phyloP scores from a whole-genome alignment of 1,140 invertebrate genomes.

The Rhagoletis pomonella region DNA sequence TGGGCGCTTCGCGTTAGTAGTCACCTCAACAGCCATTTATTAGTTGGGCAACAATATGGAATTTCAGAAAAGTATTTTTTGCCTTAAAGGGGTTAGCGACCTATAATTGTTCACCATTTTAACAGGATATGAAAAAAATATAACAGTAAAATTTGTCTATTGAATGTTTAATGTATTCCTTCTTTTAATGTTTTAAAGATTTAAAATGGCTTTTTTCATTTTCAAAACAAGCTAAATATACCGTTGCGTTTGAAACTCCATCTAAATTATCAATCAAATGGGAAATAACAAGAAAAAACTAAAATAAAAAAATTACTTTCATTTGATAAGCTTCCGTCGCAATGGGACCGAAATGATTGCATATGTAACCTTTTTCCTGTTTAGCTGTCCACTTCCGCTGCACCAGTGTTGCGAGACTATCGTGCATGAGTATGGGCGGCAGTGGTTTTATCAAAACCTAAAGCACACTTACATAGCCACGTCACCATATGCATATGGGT shows the following conservation, averaged over 20 bases:
- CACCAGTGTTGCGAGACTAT: not conserved
- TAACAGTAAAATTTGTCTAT: too few species aligned
- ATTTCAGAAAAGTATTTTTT: too few species aligned
- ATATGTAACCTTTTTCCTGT: slow-evolving; percentile 51
- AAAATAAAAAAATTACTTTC: slow-evolving; percentile 15
- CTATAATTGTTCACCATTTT: too few species aligned
- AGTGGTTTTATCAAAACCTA: slow-evolving; percentile 17
- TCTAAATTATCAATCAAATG: not conserved
- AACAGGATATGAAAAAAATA: too few species aligned
- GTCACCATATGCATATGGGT: not conserved
- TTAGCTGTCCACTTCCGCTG: slow-evolving; percentile 46
- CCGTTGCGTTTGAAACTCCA: not conserved
- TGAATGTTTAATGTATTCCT: too few species aligned
- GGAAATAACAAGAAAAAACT: not conserved
- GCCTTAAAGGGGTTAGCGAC: too few species aligned
- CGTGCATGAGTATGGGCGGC: not conserved
- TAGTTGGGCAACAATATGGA: too few species aligned
- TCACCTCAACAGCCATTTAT: too few species aligned
- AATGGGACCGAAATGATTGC: slow-evolving; percentile 35
- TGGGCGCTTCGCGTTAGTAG: too few species aligned
- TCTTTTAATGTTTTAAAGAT: too few species aligned
- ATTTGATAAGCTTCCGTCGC: slow-evolving; percentile 5
- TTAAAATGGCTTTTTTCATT: too few species aligned
- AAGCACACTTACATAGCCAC: not conserved
- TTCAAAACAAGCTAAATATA: not conserved